Base-by-base conservation (phyloP, 2,888 invertebrate genomes). In the Pristionchus entomophagus region DNA sequence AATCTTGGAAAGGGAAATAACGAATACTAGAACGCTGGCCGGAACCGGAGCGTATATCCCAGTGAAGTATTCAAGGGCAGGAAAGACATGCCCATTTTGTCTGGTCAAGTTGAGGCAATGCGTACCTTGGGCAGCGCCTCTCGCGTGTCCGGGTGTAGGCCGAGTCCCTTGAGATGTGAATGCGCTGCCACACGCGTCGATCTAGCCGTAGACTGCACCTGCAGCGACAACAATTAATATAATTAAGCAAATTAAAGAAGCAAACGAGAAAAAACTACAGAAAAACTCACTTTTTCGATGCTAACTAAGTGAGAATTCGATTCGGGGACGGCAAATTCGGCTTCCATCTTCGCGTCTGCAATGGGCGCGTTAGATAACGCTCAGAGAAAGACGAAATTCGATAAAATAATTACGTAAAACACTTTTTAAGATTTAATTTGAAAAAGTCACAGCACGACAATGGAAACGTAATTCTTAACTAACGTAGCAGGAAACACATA, bases 131-230 rank as follows among this genome's bases (percentile, higher is more conserved):
- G 86, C 8, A 90, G 77, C 5, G 92, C 92, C 14, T 88, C 90
- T 14, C 89, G 87, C 3, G 90, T 90, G n/a, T 96, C 96, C 93
- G 98, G 97, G 94, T 98, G 97, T 62, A 99, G 95, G 0, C 99
- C 99, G 53, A 99, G 95, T 19, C 99, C 99, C 95, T 99, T 99
- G 86, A 99, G 96, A 94, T 99, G 99, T 93, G 96, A 98, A 86
- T 93, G 93, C 12, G 93, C 92, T 2, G 93, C 91, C 29, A 93
- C 90, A 38, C 93, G 88, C 56, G 89, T 88, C n/a, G 86, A 87
- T 86, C 88, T 86, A 19, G 87, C 86, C 5, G 89, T 90, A 49
- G 91, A 89, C 86, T 90, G 88, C 1, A 91, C 90, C 89, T 91
- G 81, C n/a, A n/a, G n/a, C n/a, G n/a, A n/a, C n/a, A 38, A 38